Percentiles rank a stretch among this genome's conserved stretches.
Conservation (phyloP, 37 sponge, comb jelly and placozoan species). For the Spongilla lacustris region DNA sequence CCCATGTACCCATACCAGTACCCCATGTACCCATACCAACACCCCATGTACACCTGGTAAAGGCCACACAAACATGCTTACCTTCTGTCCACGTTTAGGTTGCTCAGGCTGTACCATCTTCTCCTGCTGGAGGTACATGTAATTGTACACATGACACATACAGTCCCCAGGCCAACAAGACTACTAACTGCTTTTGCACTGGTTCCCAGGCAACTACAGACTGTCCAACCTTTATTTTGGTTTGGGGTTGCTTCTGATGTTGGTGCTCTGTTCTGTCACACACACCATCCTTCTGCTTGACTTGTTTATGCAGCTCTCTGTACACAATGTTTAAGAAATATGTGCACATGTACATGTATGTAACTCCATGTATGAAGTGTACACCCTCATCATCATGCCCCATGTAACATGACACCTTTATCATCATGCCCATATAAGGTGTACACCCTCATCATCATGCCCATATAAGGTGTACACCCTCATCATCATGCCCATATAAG, state of each 20-base stretch:
- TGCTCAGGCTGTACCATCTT: not conserved
- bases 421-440: too few relatives aligned
- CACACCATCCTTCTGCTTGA: not conserved
- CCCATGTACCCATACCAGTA: too few relatives aligned
- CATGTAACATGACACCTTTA: too few relatives aligned
- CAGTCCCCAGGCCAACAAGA: not conserved
- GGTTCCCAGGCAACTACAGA: not conserved
- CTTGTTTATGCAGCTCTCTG: not conserved
- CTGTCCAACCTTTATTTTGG: not conserved
- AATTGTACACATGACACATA: not conserved
- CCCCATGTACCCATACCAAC: too few relatives aligned
- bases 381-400: too few relatives aligned
- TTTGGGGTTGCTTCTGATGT: not conserved
- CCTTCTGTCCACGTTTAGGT: conserved; percentile 84
- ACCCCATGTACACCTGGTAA: too few relatives aligned
- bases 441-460: too few relatives aligned
- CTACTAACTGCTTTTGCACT: too few relatives aligned
- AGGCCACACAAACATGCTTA: too few relatives aligned
- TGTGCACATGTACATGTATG: not conserved
- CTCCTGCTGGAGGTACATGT: not conserved
- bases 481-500: too few relatives aligned
- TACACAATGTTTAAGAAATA: too few relatives aligned
- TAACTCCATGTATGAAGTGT: not conserved
- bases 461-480: too few relatives aligned
- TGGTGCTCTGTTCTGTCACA: not conserved